Conservation (phyloP, 2,113 vertebrate species). For the Mesitornis unicolor region DNA sequence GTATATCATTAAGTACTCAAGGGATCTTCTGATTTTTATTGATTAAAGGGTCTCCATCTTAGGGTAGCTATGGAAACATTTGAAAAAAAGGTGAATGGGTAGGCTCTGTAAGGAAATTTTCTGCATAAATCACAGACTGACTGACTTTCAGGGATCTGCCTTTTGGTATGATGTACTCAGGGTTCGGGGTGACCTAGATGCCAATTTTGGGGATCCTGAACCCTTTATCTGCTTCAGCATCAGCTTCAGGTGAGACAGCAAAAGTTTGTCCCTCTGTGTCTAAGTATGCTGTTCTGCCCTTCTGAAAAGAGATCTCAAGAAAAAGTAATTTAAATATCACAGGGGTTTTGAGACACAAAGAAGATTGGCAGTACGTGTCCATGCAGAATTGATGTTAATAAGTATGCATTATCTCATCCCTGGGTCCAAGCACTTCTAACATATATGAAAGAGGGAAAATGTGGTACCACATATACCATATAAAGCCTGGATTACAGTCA, state of each 20-base stretch:
- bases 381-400: too few relatives aligned
- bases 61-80: neutral
- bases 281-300: neutral
- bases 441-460: neutral
- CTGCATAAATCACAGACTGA: neutral
- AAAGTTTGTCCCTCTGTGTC: neutral
- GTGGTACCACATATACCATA: neutral
- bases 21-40: neutral
- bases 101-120: neutral
- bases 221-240: neutral
- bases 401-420: neutral
- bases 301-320: neutral
- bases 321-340: neutral
- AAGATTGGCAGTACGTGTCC: neutral
- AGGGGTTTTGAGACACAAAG: neutral
- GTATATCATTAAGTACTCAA: neutral
- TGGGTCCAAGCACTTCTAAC: accelerated
- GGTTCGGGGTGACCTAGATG: neutral
- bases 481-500: neutral
- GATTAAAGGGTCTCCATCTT: neutral
- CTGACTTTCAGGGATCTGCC: neutral
- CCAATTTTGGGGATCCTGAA: neutral
- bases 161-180: neutral
- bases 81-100: neutral
- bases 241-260: neutral